A percentile compares a stretch with the other conserved stretches of the same genome.
These are phyloP conservation scores for Tokudaia tokunoshimensis DNA, from an alignment of 2,797 vertebrate genomes.

Conservation along the genomic window DNA sequence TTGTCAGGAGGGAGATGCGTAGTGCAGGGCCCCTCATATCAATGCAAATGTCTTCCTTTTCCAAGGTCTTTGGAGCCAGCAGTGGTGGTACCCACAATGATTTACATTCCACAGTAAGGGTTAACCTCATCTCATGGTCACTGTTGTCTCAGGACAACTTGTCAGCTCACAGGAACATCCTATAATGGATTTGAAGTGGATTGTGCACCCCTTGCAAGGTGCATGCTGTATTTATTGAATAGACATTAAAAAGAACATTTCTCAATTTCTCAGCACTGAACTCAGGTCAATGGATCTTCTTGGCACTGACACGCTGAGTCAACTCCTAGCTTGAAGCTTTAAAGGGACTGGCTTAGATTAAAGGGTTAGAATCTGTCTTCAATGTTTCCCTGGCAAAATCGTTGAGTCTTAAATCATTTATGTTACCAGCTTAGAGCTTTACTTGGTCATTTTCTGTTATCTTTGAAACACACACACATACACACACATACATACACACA, in stretches of 20 bases:
- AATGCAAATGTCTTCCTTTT: constrained; percentile 79
- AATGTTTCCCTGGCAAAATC: constrained; percentile 88
- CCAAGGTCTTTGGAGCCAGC: constrained; percentile 85
- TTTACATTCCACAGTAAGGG: constrained; percentile 90
- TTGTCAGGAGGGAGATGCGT: constrained; percentile 55
- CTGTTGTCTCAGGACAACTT: constrained; percentile 93
- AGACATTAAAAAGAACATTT: constrained; percentile 97
- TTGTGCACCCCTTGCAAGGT: constrained; percentile 93
- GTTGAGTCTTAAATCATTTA: constrained; percentile 89
- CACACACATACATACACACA: not conserved
- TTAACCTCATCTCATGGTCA: constrained; percentile 94
- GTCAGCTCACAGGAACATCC: constrained; percentile 94
- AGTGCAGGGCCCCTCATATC: constrained; percentile 6
- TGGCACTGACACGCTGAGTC: constrained; percentile 95
- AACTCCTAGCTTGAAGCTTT: constrained; percentile 90
- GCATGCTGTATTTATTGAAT: constrained; percentile 97
- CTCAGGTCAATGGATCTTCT: constrained; percentile 95
- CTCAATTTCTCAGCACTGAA: constrained; percentile 94
- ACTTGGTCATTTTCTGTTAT: constrained; percentile 81
- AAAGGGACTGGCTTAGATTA: constrained; percentile 89
- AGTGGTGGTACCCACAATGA: constrained; percentile 76
- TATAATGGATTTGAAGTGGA: constrained; percentile 96
- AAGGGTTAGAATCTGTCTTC: constrained; percentile 88
- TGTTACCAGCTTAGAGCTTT: constrained; percentile 83
- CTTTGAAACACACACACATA: constrained; percentile 71